Evolutionary conservation across 1,140 invertebrate genomes (phyloP), one percentile per base, ranked within the genome.

Genomic region (Pemphigus obesinymphae): DNA sequence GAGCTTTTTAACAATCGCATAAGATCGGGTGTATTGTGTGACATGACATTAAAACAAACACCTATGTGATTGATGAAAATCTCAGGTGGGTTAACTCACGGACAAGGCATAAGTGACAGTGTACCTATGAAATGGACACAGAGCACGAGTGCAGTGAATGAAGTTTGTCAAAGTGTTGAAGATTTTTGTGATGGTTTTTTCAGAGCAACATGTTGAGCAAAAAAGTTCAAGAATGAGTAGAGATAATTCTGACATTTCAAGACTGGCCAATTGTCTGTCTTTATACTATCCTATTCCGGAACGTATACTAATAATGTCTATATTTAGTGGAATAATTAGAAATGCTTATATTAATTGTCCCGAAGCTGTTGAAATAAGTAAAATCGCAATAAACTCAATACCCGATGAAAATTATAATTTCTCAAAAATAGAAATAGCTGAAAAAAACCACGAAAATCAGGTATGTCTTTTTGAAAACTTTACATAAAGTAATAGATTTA

Each of bases 201-300:
- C 83, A 15, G 87, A 88, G 17, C 87, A 89, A 83, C 87, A 88
- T 85, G 84, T 87, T 81, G 87, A 88, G 85, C 76, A 85, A 40
- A 84, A 84, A 45, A 84, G 86, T 84, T 85, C 85, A 68, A 82
- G 88, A 83, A 83, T 87, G 31, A 85, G 85, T 83, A 85, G 83
- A 84, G 86, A 88, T 84, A 82, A 83, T 83, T 73, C 82, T 82
- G 86, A 88, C 81, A 75, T 86, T 73, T 40, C 83, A 82, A 85
- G 83, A 84, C 83, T 88, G 58, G 6, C 85, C 45, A 81, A 84
- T 26, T 88, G 86, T 86, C 86, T 88, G 58, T 82, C 84, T 72
- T 45, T 68, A 7, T 85, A 87, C 84, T 43, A 86, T 84, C 85
- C 86, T 29, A 87, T 87, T 83, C 83, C 84, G 63, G 26, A 83